Evolutionary conservation across 2,888 invertebrate genomes (phyloP), one percentile per base, ranked within the genome.

Genomic region (Drosophila affinis): DNA sequence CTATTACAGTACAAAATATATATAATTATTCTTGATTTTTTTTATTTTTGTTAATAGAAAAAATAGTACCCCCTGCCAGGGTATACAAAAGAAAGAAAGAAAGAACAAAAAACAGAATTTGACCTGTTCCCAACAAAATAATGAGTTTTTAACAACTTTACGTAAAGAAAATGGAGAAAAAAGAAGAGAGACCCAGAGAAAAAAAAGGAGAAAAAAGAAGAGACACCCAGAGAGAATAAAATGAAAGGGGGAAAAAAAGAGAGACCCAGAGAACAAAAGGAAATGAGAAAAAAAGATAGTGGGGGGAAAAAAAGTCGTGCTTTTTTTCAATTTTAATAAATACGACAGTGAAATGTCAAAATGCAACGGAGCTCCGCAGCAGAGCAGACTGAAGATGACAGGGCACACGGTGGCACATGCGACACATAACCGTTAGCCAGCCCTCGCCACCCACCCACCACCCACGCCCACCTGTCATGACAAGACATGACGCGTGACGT

Each of bases 291-390:
- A 9, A 34, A 1, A 17, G 57, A 46, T 21, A n/a, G 29, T 54
- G 39, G 39, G 39, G 3, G 4, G 1, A 14, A 39, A 14, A 39
- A 39, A 1, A 3, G 21, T 21, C 17, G 6, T 10, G 21, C 21
- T 21, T 32, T 17, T 53, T 32, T 56, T 39, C 39, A 64, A 24
- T 83, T 83, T 83, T 88, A 83, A 83, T 87, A 83, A 87, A 88
- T 81, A 78, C 72, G 83, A 73, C 84, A 80, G 76, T 32, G 32
- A 88, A 86, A 81, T 87, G 83, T 88, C 83, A 88, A 88, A 76
- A 83, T 83, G 84, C 87, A 79, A 82, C 71, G 72, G 61, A 14
- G 39, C 5, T 56, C 61, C 27, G 58, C 34, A 49, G 58, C 34
- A 49, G 47, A 48, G 53, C 57, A 56, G 48, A 59, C 45, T 62